Conservation (phyloP, 2,797 vertebrate genomes). For the Ispidina picta region DNA sequence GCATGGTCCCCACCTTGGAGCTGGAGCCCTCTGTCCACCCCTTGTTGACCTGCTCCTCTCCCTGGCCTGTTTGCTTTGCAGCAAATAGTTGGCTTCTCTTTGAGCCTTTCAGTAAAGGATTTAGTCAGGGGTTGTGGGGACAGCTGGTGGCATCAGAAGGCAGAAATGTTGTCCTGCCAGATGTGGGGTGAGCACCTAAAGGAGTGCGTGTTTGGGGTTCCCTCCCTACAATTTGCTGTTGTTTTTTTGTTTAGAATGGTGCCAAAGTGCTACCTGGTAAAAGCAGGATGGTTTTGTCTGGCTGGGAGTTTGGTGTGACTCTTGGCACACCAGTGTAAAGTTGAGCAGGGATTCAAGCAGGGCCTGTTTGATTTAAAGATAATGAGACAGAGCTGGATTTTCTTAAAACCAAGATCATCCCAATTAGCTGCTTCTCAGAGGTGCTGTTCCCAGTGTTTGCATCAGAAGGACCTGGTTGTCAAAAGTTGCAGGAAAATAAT, state of each 20-base stretch:
- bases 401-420: neutral
- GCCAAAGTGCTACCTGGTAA: neutral
- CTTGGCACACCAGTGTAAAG: fast-evolving
- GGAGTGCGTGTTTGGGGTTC: neutral
- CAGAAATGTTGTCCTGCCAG: neutral
- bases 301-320: fast-evolving
- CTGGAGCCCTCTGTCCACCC: neutral
- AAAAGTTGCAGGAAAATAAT: neutral
- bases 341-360: neutral
- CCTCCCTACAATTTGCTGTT: neutral
- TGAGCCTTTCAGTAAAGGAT: neutral
- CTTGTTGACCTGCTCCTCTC: fast-evolving
- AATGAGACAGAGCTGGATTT: neutral
- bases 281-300: neutral
- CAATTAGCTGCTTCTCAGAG: neutral
- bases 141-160: neutral
- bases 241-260: neutral
- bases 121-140: neutral
- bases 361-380: neutral
- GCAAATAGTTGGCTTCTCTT: neutral
- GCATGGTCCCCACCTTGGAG: fast-evolving
- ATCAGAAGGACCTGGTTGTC: neutral
- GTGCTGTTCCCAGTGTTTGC: neutral
- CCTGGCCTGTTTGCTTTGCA: fast-evolving
- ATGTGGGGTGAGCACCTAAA: neutral